A percentile compares a stretch with the other conserved stretches of the same genome.
These are phyloP conservation scores for Apocheima hispidaria DNA, from an alignment of 2,888 invertebrate species.

Conservation along the genomic window DNA sequence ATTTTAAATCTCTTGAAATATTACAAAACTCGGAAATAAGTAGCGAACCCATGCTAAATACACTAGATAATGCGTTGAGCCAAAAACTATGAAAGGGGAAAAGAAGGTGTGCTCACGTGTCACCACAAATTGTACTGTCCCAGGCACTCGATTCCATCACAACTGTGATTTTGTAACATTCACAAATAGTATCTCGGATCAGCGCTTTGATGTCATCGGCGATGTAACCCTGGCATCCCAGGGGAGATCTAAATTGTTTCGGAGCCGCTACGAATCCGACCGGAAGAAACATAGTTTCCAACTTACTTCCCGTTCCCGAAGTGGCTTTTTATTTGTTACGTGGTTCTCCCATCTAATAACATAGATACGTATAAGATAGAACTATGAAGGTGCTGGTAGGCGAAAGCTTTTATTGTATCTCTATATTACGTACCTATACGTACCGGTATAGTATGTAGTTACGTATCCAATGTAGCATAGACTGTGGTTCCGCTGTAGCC, in stretches of 20 bases:
- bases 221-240: slow-evolving; percentile 35
- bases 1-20: no score
- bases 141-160: slow-evolving; percentile 14
- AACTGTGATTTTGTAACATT: slow-evolving; percentile 56
- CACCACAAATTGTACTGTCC: background rate
- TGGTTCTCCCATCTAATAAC: slow-evolving; percentile 16
- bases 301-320: slow-evolving; percentile 43
- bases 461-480: background rate
- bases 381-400: slow-evolving; percentile 9
- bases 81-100: no score
- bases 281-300: slow-evolving; percentile 41
- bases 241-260: slow-evolving; percentile 41
- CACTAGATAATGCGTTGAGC: no score
- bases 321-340: slow-evolving; percentile 45
- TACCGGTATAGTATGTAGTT: background rate
- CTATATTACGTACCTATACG: background rate
- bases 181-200: slow-evolving; percentile 48
- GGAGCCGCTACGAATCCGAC: slow-evolving; percentile 32
- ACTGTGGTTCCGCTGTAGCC: background rate
- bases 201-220: slow-evolving; percentile 33
- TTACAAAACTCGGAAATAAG: no score
- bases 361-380: slow-evolving; percentile 10
- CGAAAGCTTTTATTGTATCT: slow-evolving; percentile 10
- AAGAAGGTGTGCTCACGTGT: background rate
- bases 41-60: no score